A percentile compares a stretch with the other conserved stretches of the same genome.
These are phyloP conservation scores for Papilio dardanus DNA, from an alignment of 1,140 invertebrate genomes.

Conservation along the genomic window DNA sequence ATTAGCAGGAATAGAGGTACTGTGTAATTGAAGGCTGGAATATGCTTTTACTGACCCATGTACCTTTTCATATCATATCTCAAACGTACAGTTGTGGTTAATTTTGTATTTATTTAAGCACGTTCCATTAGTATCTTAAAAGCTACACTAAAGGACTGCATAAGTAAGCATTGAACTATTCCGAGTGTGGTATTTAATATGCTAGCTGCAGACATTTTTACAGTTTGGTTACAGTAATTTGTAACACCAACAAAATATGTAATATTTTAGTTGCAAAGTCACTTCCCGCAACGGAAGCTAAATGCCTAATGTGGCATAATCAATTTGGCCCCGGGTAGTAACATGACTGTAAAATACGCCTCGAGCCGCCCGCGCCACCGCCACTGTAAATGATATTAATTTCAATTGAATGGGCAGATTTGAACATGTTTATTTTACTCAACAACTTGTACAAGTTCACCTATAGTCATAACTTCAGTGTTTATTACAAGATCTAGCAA, in stretches of 20 bases:
- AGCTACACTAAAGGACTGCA: too few species aligned
- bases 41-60: too few species aligned
- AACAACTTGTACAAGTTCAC: not conserved
- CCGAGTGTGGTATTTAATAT: too few species aligned
- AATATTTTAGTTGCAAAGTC: not conserved
- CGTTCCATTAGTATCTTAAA: too few species aligned
- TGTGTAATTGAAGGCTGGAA: too few species aligned
- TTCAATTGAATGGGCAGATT: not conserved
- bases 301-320: not conserved
- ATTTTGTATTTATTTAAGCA: too few species aligned
- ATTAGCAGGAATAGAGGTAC: too few species aligned
- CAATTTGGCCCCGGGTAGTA: not conserved
- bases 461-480: not conserved
- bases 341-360: slow-evolving; percentile 19
- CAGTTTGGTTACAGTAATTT: not conserved
- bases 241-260: not conserved
- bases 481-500: not conserved
- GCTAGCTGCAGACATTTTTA: too few species aligned
- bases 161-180: too few species aligned
- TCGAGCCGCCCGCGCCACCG: not conserved
- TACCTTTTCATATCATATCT: too few species aligned
- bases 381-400: slow-evolving; percentile 10
- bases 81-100: too few species aligned
- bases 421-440: not conserved
- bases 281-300: not conserved